Conservation (phyloP, 2,888 invertebrate species). For the Fabriciana adippe region DNA sequence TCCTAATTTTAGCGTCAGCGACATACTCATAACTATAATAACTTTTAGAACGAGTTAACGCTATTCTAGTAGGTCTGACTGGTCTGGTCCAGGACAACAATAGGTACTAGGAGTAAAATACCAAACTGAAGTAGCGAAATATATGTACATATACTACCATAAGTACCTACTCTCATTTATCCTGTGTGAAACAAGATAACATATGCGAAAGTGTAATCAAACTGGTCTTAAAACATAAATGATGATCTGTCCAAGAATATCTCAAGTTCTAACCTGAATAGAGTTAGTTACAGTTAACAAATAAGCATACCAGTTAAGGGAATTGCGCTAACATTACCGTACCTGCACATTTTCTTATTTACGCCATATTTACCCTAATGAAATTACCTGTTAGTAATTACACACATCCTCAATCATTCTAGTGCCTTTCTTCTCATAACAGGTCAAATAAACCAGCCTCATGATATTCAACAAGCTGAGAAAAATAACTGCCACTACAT, state of each 20-base stretch:
- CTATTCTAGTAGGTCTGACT: too few relatives aligned
- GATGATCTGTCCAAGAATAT: neutral
- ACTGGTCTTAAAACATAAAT: neutral
- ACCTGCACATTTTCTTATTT: slow-evolving; percentile 36
- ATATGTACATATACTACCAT: too few relatives aligned
- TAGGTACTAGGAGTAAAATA: too few relatives aligned
- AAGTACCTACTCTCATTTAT: too few relatives aligned
- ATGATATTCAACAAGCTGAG: slow-evolving; percentile 24
- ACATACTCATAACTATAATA: neutral
- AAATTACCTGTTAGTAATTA: slow-evolving; percentile 36
- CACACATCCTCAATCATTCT: slow-evolving; percentile 35
- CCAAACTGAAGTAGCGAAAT: too few relatives aligned
- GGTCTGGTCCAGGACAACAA: too few relatives aligned
- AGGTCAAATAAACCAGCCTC: slow-evolving; percentile 16
- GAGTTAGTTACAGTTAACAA: slow-evolving; percentile 37
- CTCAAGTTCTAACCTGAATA: neutral
- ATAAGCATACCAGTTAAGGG: slow-evolving; percentile 31
- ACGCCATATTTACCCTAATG: slow-evolving; percentile 35
- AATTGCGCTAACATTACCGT: slow-evolving; percentile 14
- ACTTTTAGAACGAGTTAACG: neutral
- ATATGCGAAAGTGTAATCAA: too few relatives aligned
- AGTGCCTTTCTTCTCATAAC: slow-evolving; percentile 21
- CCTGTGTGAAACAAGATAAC: neutral
- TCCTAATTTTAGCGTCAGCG: neutral
- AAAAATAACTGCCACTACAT: slow-evolving; percentile 10